Evolutionary conservation across 2,888 invertebrate genomes (phyloP), one percentile per base, ranked within the genome.

Genomic region (Parochlus steinenii): DNA sequence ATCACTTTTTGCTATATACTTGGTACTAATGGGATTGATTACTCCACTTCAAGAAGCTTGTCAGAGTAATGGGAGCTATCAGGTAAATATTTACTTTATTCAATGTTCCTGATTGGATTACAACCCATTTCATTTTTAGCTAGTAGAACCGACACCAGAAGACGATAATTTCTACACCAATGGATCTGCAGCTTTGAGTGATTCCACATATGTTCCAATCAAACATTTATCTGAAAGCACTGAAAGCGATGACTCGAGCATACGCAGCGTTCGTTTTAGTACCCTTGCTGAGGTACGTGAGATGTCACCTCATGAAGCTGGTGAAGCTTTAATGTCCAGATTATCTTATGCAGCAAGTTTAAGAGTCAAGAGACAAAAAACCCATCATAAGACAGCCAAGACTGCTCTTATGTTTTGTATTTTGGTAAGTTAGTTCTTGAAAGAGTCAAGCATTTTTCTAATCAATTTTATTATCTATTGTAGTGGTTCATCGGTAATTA

Each of bases 401-500:
- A 71, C 90, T 18, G 86, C 90, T 5, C 62, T 87, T 32, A 65
- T 82, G 39, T 89, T 92, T 62, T 83, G 81, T 56, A 55, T 89
- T 43, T 64, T 92, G 61, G 89, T 89, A 58, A 65, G 71, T 54
- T 6, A 12, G 37, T 37, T 22, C 28, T 38, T 14, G n/a, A 20
- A 26, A 26, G 8, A 8, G 27, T 33, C 20, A 37, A 10, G 10
- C 29, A 39, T 38, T 30, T 41, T 31, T 39, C 20, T 32, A 39
- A 32, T 30, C 19, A 33, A 39, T 45, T 43, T 44, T 45, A 42
- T 46, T 72, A 71, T 32, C 63, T 92, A n/a, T n/a, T n/a, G n/a
- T n/a, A n/a, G 85, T 95, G 93, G 90, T 92, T 97, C 62, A 59
- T 81, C 49, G 89, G 89, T 38, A 92, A 90, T 62, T 89, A 90